Conservation (phyloP, 2,888 invertebrate species). For the Pollenia angustigena region DNA sequence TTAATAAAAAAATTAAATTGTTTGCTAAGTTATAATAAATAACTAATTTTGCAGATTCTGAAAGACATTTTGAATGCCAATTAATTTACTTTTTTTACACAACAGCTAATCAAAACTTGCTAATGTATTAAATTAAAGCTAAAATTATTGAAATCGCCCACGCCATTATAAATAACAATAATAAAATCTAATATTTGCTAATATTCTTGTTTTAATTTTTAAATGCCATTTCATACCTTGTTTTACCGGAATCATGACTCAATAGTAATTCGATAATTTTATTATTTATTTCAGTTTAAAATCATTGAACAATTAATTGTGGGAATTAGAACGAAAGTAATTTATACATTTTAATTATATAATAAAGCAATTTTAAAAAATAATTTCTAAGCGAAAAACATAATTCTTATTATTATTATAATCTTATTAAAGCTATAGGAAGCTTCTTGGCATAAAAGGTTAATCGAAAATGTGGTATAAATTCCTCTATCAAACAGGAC, state of each 20-base stretch:
- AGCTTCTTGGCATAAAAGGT: no score
- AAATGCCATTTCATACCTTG: slow-evolving; percentile 51
- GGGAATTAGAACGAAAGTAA: slow-evolving; percentile 35
- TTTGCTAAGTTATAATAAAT: neutral
- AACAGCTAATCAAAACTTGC: slow-evolving; percentile 20
- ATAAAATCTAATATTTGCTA: neutral
- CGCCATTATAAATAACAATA: slow-evolving; percentile 17
- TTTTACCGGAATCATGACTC: slow-evolving; percentile 61
- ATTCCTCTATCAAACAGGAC: no score
- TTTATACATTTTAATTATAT: slow-evolving; percentile 9
- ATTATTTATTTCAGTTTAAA: slow-evolving; percentile 24
- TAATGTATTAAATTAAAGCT: slow-evolving; percentile 32
- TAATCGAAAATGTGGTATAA: no score
- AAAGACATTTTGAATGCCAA: slow-evolving; percentile 3
- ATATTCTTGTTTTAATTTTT: slow-evolving; percentile 16
- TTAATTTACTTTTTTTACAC: neutral
- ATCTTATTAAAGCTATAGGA: no score
- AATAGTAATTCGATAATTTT: slow-evolving; percentile 28
- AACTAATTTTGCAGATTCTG: neutral
- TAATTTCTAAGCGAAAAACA: no score
- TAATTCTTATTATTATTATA: no score
- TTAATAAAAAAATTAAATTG: neutral
- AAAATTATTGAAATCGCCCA: slow-evolving; percentile 52
- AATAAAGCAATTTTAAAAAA: neutral
- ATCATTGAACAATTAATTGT: slow-evolving; percentile 36